Base-by-base conservation (phyloP, 1,140 invertebrate genomes). In the Homarus americanus region DNA sequence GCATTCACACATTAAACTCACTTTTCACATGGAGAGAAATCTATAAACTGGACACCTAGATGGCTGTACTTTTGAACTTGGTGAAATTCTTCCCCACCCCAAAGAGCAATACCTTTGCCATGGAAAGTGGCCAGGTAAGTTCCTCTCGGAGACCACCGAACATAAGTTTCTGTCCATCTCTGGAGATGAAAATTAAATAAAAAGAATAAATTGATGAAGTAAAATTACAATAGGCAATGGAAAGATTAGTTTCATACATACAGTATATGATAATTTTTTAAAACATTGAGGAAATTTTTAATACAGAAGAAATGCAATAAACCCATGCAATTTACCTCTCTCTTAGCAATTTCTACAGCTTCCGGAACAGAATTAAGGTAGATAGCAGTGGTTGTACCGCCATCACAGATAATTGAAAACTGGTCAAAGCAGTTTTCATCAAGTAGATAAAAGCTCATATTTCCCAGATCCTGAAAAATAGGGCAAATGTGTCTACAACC, bases 11-110 rank as follows among this genome's bases (percentile, higher is more conserved):
- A 4, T 58, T 63, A 41, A 76, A 95, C 94, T 94, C 94, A 96
- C 95, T 98, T 98, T 95, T 99, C 99, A 95, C 97, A 97, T 0
- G 99, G 99, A 69, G 99, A 99, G 94, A 99, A 99, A 93, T 99
- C 99, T 87, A 99, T 98, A 92, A 98, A 98, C 93, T 98, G 97
- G 1, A 99, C 99, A 93, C 97, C 97, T 2, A 96, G 95, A 94
- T 99, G 99, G 87, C 96, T 96, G 94, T 99, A 99, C 93, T 97
- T 97, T 93, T 97, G 97, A 91, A 99, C 97, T 94, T 99, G 97
- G 12, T 96, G 96, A 95, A 99, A 99, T 92, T 97, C 96, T 49
- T 98, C 97, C 0, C 99, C 98, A 78, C 98, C 99, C 99, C 99
- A 99, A 34, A 99, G 95, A 0, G 98, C 98, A 86, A 99, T 98